These are phyloP conservation scores for Dryadula phaetusa DNA, from an alignment of 2,888 invertebrate species.

Conservation along the genomic window DNA sequence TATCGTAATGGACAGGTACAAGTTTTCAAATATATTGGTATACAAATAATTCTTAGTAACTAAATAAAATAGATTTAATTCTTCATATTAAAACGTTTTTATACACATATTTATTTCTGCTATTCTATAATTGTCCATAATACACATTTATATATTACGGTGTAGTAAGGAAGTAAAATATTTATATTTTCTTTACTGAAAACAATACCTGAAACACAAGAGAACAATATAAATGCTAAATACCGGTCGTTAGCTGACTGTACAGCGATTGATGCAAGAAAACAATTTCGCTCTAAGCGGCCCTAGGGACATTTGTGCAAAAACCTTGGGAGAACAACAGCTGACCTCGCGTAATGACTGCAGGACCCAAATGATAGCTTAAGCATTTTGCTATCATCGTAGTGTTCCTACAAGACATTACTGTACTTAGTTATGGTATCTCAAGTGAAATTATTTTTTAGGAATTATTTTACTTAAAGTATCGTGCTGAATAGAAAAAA, in stretches of 20 bases:
- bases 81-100: too few relatives aligned
- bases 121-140: too few relatives aligned
- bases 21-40: too few relatives aligned
- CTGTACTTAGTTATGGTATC: background rate
- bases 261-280: conserved; percentile 59
- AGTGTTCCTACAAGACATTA: conserved; percentile 13
- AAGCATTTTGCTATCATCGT: conserved; percentile 27
- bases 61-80: too few relatives aligned
- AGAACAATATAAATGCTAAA: conserved; percentile 36
- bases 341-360: conserved; percentile 65
- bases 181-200: background rate
- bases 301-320: conserved; percentile 59
- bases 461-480: background rate
- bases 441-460: background rate
- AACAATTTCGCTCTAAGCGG: conserved; percentile 72
- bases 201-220: background rate
- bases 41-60: too few relatives aligned
- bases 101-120: too few relatives aligned
- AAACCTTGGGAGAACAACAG: conserved; percentile 79
- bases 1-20: too few relatives aligned
- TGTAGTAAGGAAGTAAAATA: too few relatives aligned
- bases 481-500: too few relatives aligned
- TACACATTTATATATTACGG: too few relatives aligned
- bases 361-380: conserved; percentile 46
- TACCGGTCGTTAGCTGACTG: conserved; percentile 40